Percentiles rank a stretch among this genome's conserved stretches.
Conservation (phyloP, 2,888 invertebrate genomes). For the Ligdia adustata region DNA sequence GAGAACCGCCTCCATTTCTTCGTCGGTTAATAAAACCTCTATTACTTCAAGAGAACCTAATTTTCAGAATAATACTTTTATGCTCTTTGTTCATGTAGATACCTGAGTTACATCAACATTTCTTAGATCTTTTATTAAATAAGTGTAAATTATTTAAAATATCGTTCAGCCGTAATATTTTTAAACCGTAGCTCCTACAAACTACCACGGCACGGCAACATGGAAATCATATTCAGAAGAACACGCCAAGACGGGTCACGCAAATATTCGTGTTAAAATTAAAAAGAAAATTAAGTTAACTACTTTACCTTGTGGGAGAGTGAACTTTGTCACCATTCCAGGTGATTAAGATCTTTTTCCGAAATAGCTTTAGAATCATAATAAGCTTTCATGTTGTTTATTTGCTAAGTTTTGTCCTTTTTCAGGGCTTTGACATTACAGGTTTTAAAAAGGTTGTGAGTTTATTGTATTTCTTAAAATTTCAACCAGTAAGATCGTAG, state of each 20-base stretch:
- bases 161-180: not conserved
- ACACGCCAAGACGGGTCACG: constrained; percentile 37
- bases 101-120: too few species aligned
- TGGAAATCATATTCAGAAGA: constrained; percentile 23
- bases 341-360: constrained; percentile 27
- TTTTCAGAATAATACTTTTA: too few species aligned
- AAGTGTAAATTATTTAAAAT: too few species aligned
- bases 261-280: constrained; percentile 35
- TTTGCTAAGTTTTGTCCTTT: not conserved
- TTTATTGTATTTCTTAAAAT: too few species aligned
- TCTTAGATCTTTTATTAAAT: too few species aligned
- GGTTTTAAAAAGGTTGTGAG: too few species aligned
- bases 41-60: too few species aligned
- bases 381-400: not conserved
- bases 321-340: constrained; percentile 34
- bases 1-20: too few species aligned
- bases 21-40: too few species aligned
- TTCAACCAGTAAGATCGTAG: too few species aligned
- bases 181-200: constrained; percentile 1
- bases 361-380: constrained; percentile 13
- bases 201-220: constrained; percentile 6
- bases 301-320: constrained; percentile 30
- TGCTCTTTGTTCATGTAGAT: too few species aligned
- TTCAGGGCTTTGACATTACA: not conserved
- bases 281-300: constrained; percentile 25